phyloP scores from a whole-genome alignment of 2,113 vertebrate species.

The Petrocephalus microphthalmus region DNA sequence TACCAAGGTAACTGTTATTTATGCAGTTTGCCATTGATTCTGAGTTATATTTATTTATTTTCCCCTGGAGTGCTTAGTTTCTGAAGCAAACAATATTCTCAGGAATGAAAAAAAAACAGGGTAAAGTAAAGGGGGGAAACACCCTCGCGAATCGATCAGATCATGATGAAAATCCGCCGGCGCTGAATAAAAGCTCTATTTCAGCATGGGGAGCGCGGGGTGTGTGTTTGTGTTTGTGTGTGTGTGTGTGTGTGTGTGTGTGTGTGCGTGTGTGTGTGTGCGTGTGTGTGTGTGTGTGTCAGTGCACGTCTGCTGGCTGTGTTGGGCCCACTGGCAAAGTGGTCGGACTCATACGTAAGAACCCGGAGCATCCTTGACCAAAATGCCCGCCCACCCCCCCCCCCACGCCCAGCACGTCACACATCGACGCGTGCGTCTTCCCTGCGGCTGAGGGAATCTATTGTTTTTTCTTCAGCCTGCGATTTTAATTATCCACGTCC shows the following conservation, averaged over 20 bases:
- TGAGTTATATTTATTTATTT: constrained; percentile 42
- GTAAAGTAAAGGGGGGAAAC: background rate
- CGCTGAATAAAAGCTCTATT: constrained; percentile 3
- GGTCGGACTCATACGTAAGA: background rate
- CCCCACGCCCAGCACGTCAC: background rate
- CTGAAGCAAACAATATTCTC: constrained; percentile 25
- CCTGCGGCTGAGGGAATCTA: background rate
- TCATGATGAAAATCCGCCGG: constrained; percentile 22
- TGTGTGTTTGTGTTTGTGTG: background rate
- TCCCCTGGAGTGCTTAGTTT: constrained; percentile 19
- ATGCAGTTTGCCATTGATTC: constrained; percentile 38
- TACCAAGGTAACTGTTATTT: constrained; percentile 43
- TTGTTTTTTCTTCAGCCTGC: background rate
- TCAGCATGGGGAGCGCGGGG: background rate
- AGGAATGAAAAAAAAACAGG: constrained; percentile 10
- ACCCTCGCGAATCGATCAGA: constrained; percentile 16
- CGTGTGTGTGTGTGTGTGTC: background rate
- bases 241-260: background rate
- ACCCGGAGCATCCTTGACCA: background rate
- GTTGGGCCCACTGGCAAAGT: background rate
- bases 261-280: background rate
- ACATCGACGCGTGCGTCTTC: background rate
- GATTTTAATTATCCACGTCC: constrained; percentile 33
- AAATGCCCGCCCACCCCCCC: background rate
- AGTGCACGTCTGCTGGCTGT: background rate